A percentile compares a stretch with the other conserved stretches of the same genome.
phyloP scores from a whole-genome alignment of 2,888 invertebrate genomes.

The Slavum lentiscoides region DNA sequence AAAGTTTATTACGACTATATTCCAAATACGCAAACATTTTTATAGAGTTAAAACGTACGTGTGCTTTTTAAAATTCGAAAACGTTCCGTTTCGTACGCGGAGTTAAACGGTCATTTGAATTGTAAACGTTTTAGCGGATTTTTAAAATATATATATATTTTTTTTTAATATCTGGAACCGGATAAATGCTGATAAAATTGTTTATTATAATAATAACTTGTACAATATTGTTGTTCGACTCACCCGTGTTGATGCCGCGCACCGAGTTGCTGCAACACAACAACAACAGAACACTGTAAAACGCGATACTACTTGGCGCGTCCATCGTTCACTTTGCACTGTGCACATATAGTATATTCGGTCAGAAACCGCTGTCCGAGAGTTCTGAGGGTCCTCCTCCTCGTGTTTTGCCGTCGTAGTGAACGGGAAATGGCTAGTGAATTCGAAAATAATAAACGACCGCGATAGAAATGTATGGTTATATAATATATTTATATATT shows the following conservation, averaged over 20 bases:
- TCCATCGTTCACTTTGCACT: constrained; percentile 41
- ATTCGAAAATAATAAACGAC: constrained; percentile 23
- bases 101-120: too few relatives aligned
- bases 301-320: constrained; percentile 32
- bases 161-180: not conserved
- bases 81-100: not conserved
- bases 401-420: constrained; percentile 1
- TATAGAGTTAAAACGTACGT: too few relatives aligned
- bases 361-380: constrained; percentile 34
- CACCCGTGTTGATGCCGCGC: constrained; percentile 26
- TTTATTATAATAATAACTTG: not conserved
- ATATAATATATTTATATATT: not conserved
- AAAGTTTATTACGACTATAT: too few relatives aligned
- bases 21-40: too few relatives aligned
- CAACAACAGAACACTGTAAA: constrained; percentile 35
- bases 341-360: not conserved
- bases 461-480: constrained; percentile 18
- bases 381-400: constrained; percentile 28
- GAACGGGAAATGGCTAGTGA: constrained; percentile 24
- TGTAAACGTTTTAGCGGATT: not conserved
- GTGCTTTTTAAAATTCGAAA: not conserved
- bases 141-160: not conserved
- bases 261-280: constrained; percentile 16
- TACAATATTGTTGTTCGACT: not conserved
- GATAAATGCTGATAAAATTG: not conserved